These are phyloP conservation scores for Regulus satrapa DNA, from an alignment of 2,113 vertebrate species.

Conservation along the genomic window DNA sequence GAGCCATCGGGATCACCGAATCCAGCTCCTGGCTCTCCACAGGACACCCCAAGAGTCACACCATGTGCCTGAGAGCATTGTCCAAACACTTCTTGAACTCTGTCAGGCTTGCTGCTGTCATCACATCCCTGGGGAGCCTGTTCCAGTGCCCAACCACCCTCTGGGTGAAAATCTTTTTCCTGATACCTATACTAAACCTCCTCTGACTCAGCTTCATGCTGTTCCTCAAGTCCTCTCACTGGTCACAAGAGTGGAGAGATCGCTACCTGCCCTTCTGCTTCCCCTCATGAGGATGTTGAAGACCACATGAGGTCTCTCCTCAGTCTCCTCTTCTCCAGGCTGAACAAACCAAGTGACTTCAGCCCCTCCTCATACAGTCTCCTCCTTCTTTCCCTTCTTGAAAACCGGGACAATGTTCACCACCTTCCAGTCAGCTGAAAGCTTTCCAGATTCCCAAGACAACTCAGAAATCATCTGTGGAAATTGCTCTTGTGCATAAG, in stretches of 20 bases:
- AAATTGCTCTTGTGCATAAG: not conserved
- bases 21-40: not conserved
- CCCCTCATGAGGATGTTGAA: not conserved
- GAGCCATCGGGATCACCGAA: rapidly evolving
- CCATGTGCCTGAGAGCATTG: not conserved
- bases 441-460: not conserved
- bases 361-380: rapidly evolving
- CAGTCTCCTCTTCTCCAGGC: not conserved
- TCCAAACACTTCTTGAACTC: not conserved
- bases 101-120: not conserved
- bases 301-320: not conserved
- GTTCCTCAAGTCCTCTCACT: not conserved
- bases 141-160: not conserved
- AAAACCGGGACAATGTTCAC: not conserved
- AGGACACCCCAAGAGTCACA: not conserved
- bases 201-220: not conserved
- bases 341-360: not conserved
- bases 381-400: not conserved
- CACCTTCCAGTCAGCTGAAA: not conserved
- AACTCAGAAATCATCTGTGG: not conserved
- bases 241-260: not conserved
- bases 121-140: not conserved
- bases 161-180: not conserved
- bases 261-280: not conserved
- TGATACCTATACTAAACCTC: not conserved